These are phyloP conservation scores for Microtus montanus DNA, from an alignment of 2,113 vertebrate genomes.

Conservation along the genomic window DNA sequence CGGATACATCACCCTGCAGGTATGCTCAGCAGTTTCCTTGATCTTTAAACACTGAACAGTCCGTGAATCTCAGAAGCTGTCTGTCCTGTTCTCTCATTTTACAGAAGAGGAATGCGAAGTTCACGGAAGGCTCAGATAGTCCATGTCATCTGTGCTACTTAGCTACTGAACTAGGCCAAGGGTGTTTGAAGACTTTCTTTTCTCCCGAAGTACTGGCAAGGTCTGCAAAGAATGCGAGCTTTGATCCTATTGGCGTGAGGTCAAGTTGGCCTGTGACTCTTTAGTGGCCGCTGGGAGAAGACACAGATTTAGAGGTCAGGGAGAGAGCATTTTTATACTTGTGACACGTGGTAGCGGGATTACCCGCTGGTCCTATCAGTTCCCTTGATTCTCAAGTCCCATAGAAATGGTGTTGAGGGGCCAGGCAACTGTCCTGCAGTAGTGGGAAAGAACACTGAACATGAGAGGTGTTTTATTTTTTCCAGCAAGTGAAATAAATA, in stretches of 20 bases:
- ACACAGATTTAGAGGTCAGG: not conserved
- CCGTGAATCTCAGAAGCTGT: not conserved
- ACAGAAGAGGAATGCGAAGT: not conserved
- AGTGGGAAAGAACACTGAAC: not conserved
- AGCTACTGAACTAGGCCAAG: not conserved
- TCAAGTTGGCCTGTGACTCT: not conserved
- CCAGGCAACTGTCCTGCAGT: fast-evolving
- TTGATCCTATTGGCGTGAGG: not conserved
- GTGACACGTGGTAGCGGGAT: not conserved
- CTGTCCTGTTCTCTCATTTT: not conserved
- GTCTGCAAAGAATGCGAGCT: not conserved
- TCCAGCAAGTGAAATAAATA: not conserved
- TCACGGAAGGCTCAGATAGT: not conserved
- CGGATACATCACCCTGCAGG: fast-evolving
- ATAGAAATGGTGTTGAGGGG: not conserved
- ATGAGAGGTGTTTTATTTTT: not conserved
- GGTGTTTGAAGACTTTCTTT: not conserved
- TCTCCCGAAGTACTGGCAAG: not conserved
- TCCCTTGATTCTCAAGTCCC: not conserved
- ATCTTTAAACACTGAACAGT: not conserved
- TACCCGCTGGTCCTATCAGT: fast-evolving
- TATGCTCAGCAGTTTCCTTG: not conserved
- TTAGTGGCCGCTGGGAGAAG: not conserved
- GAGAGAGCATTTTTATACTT: not conserved
- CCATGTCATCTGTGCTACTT: not conserved